A percentile compares a stretch with the other conserved stretches of the same genome.
phyloP scores from a whole-genome alignment of 1,140 invertebrate species.

The Leptoteleia sp. region DNA sequence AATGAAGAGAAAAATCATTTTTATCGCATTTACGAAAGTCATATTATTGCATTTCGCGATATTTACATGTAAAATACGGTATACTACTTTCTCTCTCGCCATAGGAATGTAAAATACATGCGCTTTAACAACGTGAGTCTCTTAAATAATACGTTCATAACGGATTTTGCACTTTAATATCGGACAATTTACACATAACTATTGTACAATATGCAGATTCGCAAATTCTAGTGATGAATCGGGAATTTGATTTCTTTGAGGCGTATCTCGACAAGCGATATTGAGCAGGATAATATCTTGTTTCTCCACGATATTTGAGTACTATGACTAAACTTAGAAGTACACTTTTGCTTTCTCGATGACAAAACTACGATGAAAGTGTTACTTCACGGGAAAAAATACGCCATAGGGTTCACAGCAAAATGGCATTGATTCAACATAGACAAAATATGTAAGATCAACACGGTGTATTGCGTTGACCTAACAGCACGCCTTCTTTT shows the following conservation, averaged over 20 bases:
- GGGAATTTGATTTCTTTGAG: constrained; percentile 1
- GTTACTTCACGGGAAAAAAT: too few species aligned
- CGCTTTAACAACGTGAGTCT: constrained; percentile 41
- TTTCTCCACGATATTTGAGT: constrained; percentile 12
- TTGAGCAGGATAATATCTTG: constrained; percentile 13
- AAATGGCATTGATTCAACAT: too few species aligned
- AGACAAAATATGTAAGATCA: too few species aligned
- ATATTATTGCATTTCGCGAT: constrained; percentile 34
- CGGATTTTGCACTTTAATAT: constrained; percentile 8
- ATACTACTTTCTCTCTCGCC: constrained; percentile 34
- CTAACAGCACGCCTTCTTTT: too few species aligned
- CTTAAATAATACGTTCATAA: constrained; percentile 33
- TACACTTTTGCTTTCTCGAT: constrained; percentile 18
- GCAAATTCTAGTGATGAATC: not conserved
- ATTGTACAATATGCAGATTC: constrained; percentile 11
- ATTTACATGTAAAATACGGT: constrained; percentile 69
- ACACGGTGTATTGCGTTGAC: too few species aligned
- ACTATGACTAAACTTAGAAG: constrained; percentile 14
- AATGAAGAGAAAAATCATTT: constrained; percentile 46
- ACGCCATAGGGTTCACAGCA: too few species aligned
- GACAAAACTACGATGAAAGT: too few species aligned
- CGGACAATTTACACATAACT: constrained; percentile 27
- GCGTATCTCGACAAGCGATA: constrained; percentile 3
- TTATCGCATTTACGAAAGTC: constrained; percentile 14
- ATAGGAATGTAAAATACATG: constrained; percentile 73